Base-by-base conservation (phyloP, 2,888 invertebrate species). In the Hemithea aestivaria region DNA sequence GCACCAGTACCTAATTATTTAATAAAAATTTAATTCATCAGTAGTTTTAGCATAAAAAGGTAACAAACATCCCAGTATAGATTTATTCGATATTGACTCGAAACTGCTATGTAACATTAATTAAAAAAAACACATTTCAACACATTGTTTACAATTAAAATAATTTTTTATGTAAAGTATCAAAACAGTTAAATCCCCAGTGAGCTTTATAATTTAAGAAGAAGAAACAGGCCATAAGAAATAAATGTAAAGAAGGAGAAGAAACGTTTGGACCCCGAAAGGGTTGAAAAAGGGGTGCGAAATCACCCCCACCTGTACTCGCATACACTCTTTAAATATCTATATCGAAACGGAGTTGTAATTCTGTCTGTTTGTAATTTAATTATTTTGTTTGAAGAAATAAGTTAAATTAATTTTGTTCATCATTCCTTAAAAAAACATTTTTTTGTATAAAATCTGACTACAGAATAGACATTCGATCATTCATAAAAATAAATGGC, bases 221-320 rank as follows among this genome's bases (percentile, higher is more conserved):
- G 87, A 87, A 87, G 87, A 85, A 87, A 87, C 87, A 87, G 84
- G 83, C 84, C 82, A 87, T 87, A 87, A 87, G 85, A 87, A 87
- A 87, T 87, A 87, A 87, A 85, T 87, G 85, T 82, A 87, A 87
- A 87, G 87, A 82, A 81, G 73, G 80, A 80, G 81, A 85, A 87
- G 84, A 85, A 84, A 79, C 80, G 82, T 74, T 79, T 71, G 78
- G 76, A 79, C 77, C 77, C 72, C 82, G 76, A 84, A 87, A 87
- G 87, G 87, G 85, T 87, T 85, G 81, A 71, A 73, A 47, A 69
- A 72, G 77, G 82, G 82, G 83, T 75, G 81, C 69, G 62, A 62
- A 69, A 57, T 62, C 69, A 58, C 78, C 83, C 78, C 80, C 71
- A 73, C 75, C 73, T 79, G 73, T 69, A 76, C 73, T 65, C 73